Conservation (phyloP, 2,797 vertebrate species). For the Anas acuta region DNA sequence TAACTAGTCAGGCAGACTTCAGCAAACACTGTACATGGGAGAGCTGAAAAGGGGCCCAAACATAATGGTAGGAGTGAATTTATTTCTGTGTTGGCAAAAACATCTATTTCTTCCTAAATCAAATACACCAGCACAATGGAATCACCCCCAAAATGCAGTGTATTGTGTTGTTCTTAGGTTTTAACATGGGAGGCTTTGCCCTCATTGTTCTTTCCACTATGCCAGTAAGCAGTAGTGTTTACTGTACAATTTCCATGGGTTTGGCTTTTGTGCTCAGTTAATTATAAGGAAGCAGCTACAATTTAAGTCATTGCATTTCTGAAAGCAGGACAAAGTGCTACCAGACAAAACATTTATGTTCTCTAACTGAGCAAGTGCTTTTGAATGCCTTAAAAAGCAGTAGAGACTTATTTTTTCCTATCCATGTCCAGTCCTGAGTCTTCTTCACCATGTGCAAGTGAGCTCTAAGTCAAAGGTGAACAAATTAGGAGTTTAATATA, state of each 20-base stretch:
- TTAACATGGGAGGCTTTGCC: conserved; percentile 6
- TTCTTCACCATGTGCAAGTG: background rate
- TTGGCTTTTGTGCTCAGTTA: conserved; percentile 51
- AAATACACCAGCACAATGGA: conserved; percentile 29
- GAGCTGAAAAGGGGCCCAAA: conserved; percentile 11
- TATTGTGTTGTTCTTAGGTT: conserved; percentile 23
- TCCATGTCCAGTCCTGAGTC: background rate
- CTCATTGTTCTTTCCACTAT: conserved; percentile 37
- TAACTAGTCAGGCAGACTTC: conserved; percentile 31
- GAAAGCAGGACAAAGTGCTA: background rate
- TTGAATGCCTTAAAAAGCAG: background rate
- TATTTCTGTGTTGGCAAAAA: conserved; percentile 32
- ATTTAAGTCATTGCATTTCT: conserved; percentile 1
- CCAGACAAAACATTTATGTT: background rate
- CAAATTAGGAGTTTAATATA: background rate
- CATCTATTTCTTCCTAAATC: conserved; percentile 49
- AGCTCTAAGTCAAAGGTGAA: background rate
- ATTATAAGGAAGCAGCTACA: conserved; percentile 42
- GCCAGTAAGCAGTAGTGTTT: conserved; percentile 38
- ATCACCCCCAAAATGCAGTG: conserved; percentile 39
- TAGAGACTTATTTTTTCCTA: background rate
- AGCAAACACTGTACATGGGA: background rate
- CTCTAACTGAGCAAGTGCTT: background rate
- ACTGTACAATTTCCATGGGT: conserved; percentile 40
- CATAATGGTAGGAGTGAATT: conserved; percentile 35